Percentiles rank a stretch among this genome's conserved stretches.
Conservation (phyloP, 1,140 invertebrate species). For the Riptortus pedestris region DNA sequence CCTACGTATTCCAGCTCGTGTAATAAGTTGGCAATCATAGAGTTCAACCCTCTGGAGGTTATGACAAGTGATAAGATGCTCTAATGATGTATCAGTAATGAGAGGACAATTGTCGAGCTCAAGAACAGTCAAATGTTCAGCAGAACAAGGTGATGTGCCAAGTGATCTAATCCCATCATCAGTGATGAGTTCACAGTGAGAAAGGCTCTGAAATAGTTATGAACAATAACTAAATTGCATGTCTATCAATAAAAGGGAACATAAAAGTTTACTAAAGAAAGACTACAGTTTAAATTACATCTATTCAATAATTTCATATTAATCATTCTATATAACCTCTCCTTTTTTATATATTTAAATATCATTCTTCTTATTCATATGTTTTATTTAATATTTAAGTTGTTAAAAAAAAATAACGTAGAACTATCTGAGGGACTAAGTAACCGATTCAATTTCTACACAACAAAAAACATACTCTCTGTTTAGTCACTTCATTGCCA, state of each 20-base stretch:
- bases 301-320: too few species aligned
- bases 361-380: too few species aligned
- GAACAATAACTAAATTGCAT: conserved; percentile 33
- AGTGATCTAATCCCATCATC: conserved; percentile 94
- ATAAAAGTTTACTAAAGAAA: neutral
- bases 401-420: too few species aligned
- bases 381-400: too few species aligned
- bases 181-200: conserved; percentile 96
- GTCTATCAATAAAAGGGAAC: neutral
- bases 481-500: too few species aligned
- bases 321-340: too few species aligned
- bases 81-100: conserved; percentile 94
- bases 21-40: conserved; percentile 98
- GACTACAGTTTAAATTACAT: too few species aligned
- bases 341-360: too few species aligned
- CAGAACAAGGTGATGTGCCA: conserved; percentile 80
- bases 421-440: too few species aligned
- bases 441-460: too few species aligned
- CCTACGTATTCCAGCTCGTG: conserved; percentile 87
- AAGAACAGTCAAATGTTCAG: conserved; percentile 81
- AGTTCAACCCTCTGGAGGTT: conserved; percentile 93
- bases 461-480: too few species aligned
- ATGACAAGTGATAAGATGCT: conserved; percentile 87
- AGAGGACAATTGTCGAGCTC: conserved; percentile 98
- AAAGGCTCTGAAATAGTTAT: conserved; percentile 64